Conservation (phyloP, 2,888 invertebrate species). For the Octonoba sinensis region DNA sequence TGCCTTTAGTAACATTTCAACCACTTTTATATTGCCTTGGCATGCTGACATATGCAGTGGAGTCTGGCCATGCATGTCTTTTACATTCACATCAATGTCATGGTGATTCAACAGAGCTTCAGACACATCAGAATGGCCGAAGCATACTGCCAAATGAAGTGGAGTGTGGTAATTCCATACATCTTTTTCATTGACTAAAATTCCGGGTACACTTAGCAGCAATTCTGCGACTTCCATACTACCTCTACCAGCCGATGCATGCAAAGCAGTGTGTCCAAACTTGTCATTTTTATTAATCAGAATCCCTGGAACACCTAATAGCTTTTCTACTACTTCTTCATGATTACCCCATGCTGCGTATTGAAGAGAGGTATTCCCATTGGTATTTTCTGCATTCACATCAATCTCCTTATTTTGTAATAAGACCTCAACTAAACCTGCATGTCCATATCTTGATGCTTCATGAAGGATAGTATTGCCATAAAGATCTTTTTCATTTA, state of each 20-base stretch:
- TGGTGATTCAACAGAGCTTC: conserved; percentile 18
- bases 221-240: background rate
- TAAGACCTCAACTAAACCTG: no score
- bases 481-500: background rate
- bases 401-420: background rate
- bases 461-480: no score
- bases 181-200: conserved; percentile 30
- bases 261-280: conserved; percentile 17
- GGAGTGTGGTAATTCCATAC: conserved; percentile 13
- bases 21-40: conserved; percentile 23
- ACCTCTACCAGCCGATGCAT: background rate
- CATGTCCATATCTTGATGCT: no score
- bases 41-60: conserved; percentile 20
- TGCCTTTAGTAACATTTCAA: conserved; percentile 19
- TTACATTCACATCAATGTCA: conserved; percentile 16
- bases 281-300: conserved; percentile 4
- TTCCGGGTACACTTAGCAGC: conserved; percentile 6
- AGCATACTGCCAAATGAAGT: conserved; percentile 21
- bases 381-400: background rate
- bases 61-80: conserved; percentile 18
- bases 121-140: conserved; percentile 1
- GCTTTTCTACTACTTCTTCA: conserved; percentile 1
- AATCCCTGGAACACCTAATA: background rate
- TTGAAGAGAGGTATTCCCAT: background rate
- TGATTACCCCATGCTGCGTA: background rate